Conservation (phyloP, 2,888 invertebrate species). For the Xylocampa areola region DNA sequence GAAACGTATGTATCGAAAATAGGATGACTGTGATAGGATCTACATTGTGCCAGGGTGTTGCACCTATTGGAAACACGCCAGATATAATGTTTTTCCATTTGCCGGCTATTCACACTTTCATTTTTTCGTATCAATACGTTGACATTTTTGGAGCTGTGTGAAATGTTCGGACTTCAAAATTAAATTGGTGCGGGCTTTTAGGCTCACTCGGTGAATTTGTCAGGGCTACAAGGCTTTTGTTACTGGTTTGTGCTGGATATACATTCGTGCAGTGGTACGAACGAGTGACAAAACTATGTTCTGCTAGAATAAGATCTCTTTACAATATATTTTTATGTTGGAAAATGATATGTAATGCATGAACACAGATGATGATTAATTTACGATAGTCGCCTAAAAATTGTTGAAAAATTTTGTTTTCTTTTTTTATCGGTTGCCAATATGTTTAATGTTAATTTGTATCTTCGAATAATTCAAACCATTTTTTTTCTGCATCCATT, state of each 20-base stretch:
- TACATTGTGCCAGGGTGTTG: slow-evolving; percentile 67
- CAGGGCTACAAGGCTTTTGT: slow-evolving; percentile 21
- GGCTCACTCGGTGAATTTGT: slow-evolving; percentile 17
- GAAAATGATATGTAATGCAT: not conserved
- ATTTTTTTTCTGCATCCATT: not conserved
- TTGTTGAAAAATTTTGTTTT: not conserved
- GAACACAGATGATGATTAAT: not conserved
- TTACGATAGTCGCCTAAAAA: too few species aligned
- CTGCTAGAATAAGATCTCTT: slow-evolving; percentile 82
- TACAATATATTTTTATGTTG: slow-evolving; percentile 26
- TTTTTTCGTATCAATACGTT: slow-evolving; percentile 38
- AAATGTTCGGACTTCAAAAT: slow-evolving; percentile 12
- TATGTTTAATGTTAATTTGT: not conserved
- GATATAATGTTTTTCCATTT: slow-evolving; percentile 63
- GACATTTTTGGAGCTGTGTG: slow-evolving; percentile 9
- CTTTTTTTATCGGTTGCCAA: not conserved
- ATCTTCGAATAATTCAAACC: not conserved
- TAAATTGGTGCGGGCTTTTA: slow-evolving; percentile 25
- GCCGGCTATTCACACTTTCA: slow-evolving; percentile 43
- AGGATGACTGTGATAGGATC: slow-evolving; percentile 65
- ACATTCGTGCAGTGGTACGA: slow-evolving; percentile 66
- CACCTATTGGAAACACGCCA: slow-evolving; percentile 65
- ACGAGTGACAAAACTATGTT: slow-evolving; percentile 47
- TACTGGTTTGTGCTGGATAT: slow-evolving; percentile 48
- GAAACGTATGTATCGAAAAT: slow-evolving; percentile 47